A percentile compares a stretch with the other conserved stretches of the same genome.
These are phyloP conservation scores for Conus ventricosus DNA, from an alignment of 1,140 invertebrate genomes.

Conservation along the genomic window DNA sequence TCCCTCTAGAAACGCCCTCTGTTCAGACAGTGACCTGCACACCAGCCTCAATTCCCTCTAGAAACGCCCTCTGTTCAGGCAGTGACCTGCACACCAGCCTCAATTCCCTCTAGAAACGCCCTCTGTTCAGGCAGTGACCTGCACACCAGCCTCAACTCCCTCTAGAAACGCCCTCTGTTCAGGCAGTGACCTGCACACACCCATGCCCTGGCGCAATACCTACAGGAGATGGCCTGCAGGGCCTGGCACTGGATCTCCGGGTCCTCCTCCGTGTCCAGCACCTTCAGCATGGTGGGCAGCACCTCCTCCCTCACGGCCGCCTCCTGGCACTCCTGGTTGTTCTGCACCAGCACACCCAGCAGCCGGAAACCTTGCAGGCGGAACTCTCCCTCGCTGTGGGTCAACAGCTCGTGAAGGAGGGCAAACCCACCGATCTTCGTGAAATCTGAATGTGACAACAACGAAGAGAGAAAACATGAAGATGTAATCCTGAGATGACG, in stretches of 20 bases:
- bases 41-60: too few relatives aligned
- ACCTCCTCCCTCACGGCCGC: slow-evolving; percentile 80
- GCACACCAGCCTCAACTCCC: too few relatives aligned
- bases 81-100: too few relatives aligned
- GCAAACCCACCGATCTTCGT: slow-evolving; percentile 87
- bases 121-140: too few relatives aligned
- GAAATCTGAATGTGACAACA: slow-evolving; percentile 80
- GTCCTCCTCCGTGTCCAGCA: slow-evolving; percentile 80
- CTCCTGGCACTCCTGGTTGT: slow-evolving; percentile 86
- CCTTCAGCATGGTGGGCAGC: slow-evolving; percentile 80
- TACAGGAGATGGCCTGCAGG: slow-evolving; percentile 85
- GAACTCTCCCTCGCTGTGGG: slow-evolving; percentile 79
- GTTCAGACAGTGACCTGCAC: too few relatives aligned
- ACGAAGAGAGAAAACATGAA: background rate
- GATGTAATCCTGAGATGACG: background rate
- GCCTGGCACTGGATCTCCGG: slow-evolving; percentile 81
- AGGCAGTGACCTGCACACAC: background rate
- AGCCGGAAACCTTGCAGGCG: slow-evolving; percentile 81
- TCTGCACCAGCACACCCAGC: slow-evolving; percentile 85
- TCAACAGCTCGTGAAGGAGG: slow-evolving; percentile 81
- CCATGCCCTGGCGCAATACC: slow-evolving; percentile 39
- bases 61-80: too few relatives aligned
- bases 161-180: background rate
- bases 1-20: too few relatives aligned
- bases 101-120: too few relatives aligned